Evolutionary conservation across 2,113 vertebrate species (phyloP), one percentile per base, ranked within the genome.

Genomic region (Serinus canaria): DNA sequence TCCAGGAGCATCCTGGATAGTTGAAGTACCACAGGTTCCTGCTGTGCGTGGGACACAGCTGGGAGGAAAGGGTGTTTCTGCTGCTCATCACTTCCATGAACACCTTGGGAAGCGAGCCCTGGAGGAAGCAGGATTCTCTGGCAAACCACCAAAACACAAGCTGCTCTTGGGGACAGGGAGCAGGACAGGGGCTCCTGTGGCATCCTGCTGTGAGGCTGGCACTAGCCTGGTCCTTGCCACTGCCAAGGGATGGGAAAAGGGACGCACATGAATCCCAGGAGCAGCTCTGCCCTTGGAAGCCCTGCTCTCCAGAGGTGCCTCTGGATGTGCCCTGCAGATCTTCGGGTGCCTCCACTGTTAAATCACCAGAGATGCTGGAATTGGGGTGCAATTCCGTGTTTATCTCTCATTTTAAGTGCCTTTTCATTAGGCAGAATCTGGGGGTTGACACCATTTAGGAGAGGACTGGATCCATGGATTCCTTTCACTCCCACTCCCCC

Each of bases 301-400:
- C 13, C 46, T 35, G 13, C 72, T 75, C 77, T 69, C 62, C 11
- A 24, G 46, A 70, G 9, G 23, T 44, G 33, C 22, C 74, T 43
- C 63, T 23, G 18, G 7, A 22, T 6, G 35, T 6, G 2, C 3
- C 58, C 44, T 4, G 30, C 1, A 0, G 37, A 67, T 13, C 5
- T 19, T n/a, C 0, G 0, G 21, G 37, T 16, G 24, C n/a, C 66
- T 59, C 22, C 0, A 0, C 20, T 41, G 67, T 39, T 25, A 53
- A 70, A 2, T 17, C 8, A 13, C 9, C 35, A 5, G 4, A 16
- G 31, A 18, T 22, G 52, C 78, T 13, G 41, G 28, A 39, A 68
- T 1, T 10, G 44, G 49, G 47, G 25, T 3, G 27, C 60, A 30
- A 2, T 15, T n/a, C 50, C 35, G 33, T 24, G 14, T 27, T 50